Conservation (phyloP, 2,888 invertebrate species). For the Rhimphoctona megacephalus region DNA sequence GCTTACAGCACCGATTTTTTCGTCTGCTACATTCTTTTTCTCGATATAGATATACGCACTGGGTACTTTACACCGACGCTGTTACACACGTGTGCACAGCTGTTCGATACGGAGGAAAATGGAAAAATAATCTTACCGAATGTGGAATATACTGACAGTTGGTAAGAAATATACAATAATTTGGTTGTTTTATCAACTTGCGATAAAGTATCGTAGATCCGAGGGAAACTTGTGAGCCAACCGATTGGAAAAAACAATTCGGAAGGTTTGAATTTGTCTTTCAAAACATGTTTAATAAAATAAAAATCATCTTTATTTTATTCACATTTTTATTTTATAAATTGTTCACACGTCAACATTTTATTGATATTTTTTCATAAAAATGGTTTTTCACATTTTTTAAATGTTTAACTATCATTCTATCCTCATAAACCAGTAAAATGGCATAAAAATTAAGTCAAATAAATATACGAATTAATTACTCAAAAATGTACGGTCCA, state of each 20-base stretch:
- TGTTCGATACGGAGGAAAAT: background rate
- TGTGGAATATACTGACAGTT: background rate
- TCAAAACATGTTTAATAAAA: background rate
- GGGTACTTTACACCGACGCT: background rate
- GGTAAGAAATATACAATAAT: background rate
- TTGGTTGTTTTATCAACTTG: background rate
- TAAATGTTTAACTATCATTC: background rate
- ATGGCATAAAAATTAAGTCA: background rate
- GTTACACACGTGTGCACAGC: background rate
- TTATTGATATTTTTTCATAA: background rate
- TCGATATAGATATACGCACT: background rate
- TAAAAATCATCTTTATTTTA: too few species aligned
- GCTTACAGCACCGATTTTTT: slow-evolving; percentile 34
- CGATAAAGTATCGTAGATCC: background rate
- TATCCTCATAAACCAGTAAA: background rate
- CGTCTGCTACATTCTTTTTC: slow-evolving; percentile 55
- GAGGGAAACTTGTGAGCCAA: background rate
- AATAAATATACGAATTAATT: background rate
- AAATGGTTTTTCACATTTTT: background rate
- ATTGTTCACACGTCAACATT: too few species aligned
- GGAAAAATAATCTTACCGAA: background rate
- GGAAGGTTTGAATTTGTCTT: background rate
- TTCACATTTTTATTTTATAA: too few species aligned
- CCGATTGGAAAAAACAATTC: background rate
- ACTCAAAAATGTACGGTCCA: too few species aligned